Evolutionary conservation across 2,797 vertebrate species (phyloP).

Genomic region (Gymnocypris eckloni): DNA sequence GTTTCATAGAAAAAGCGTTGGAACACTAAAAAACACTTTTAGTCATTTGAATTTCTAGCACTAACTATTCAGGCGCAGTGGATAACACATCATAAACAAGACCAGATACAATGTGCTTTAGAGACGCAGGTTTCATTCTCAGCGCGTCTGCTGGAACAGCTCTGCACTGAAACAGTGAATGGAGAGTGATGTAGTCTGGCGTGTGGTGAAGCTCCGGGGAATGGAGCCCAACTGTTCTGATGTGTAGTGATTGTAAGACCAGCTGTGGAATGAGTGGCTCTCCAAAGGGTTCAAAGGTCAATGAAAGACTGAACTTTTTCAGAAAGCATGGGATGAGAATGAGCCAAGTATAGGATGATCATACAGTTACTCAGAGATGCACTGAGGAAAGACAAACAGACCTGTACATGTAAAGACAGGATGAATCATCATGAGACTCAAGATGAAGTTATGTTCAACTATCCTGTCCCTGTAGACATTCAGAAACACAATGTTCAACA

Average conservation of each 20-base stretch:
- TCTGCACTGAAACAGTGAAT: constrained; percentile 49
- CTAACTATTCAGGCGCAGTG: background rate
- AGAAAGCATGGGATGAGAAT: constrained; percentile 18
- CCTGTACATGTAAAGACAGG: background rate
- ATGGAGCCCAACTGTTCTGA: constrained; percentile 51
- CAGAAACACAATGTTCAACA: background rate
- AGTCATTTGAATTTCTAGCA: constrained; percentile 11
- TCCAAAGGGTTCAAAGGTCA: constrained; percentile 49
- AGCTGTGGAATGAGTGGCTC: constrained; percentile 54
- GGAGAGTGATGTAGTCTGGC: constrained; percentile 54
- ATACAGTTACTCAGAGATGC: background rate
- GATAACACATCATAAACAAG: constrained; percentile 15
- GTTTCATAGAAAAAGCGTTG: background rate
- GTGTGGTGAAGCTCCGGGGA: constrained; percentile 52
- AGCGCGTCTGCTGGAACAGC: constrained; percentile 41
- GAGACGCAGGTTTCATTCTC: constrained; percentile 35
- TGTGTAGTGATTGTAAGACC: constrained; percentile 54
- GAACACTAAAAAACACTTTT: background rate
- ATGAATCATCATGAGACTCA: constrained; percentile 5
- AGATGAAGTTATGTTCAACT: background rate
- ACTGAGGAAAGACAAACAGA: background rate
- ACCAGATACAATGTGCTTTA: constrained; percentile 11
- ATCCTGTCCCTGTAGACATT: background rate
- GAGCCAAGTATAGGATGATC: background rate
- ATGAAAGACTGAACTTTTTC: constrained; percentile 39